These are phyloP conservation scores for Lepidonotus clava DNA, from an alignment of 2,888 invertebrate genomes.

Conservation along the genomic window DNA sequence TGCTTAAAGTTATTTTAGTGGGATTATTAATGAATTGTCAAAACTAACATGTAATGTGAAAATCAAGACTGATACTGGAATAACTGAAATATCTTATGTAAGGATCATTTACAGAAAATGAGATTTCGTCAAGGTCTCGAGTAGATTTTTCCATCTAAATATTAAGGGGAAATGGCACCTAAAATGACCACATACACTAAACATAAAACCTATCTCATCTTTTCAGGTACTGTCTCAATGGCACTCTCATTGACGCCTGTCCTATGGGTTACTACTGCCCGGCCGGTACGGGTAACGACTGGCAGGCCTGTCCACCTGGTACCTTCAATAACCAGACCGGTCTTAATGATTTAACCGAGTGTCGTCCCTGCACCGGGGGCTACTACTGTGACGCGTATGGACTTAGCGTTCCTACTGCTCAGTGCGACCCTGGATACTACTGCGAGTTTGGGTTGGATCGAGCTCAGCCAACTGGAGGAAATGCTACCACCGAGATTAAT, in stretches of 20 bases:
- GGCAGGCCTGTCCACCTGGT: conserved; percentile 74
- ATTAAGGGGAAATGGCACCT: too few relatives aligned
- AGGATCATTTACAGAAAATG: too few relatives aligned
- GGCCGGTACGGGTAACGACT: conserved; percentile 74
- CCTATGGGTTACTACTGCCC: conserved; percentile 77
- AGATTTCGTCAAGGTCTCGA: too few relatives aligned
- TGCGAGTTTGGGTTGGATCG: conserved; percentile 77
- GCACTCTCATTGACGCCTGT: conserved; percentile 70
- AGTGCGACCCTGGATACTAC: conserved; percentile 75
- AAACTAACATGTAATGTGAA: too few relatives aligned
- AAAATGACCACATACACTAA: too few relatives aligned
- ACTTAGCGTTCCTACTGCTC: conserved; percentile 67
- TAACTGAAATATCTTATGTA: too few relatives aligned
- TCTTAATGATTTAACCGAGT: conserved; percentile 66
- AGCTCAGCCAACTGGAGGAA: conserved; percentile 68
- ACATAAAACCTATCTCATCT: neutral
- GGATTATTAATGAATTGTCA: too few relatives aligned
- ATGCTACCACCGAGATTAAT: conserved; percentile 63
- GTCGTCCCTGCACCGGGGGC: conserved; percentile 75
- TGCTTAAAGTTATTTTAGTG: too few relatives aligned
- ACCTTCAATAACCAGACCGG: conserved; percentile 77
- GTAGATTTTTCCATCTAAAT: too few relatives aligned
- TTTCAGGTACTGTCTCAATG: conserved; percentile 75
- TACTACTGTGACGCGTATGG: conserved; percentile 71
- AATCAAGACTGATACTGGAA: too few relatives aligned